These are phyloP conservation scores for Petaurus breviceps DNA, from an alignment of 2,113 vertebrate genomes.

Conservation along the genomic window DNA sequence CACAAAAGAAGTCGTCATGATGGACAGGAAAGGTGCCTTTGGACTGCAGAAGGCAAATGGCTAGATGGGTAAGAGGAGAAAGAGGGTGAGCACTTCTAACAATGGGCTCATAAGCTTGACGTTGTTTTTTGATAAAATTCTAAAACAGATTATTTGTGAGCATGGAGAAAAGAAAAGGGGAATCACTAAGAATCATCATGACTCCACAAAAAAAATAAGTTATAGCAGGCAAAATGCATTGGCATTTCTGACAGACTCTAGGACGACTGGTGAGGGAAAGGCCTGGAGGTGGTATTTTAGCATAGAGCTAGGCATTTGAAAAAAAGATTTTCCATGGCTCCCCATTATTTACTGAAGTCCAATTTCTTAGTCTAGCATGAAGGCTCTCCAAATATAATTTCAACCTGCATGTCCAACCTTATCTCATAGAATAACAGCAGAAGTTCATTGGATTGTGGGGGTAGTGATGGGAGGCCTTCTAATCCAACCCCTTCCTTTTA, in stretches of 20 bases:
- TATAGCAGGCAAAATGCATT: neutral
- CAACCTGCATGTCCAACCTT: neutral
- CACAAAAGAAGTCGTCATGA: neutral
- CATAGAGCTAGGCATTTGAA: neutral
- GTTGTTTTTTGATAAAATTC: neutral
- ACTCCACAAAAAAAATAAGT: neutral
- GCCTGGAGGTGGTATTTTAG: neutral
- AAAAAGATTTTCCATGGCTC: neutral
- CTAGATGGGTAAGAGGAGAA: neutral
- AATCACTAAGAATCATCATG: neutral
- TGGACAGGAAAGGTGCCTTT: neutral
- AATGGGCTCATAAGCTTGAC: neutral
- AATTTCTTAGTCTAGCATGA: neutral
- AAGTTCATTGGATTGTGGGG: neutral
- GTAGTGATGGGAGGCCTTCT: neutral
- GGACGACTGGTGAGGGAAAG: neutral
- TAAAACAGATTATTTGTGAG: neutral
- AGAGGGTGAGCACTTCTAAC: neutral
- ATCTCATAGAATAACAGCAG: neutral
- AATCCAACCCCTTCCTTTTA: neutral
- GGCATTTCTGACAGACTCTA: neutral
- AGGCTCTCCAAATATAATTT: neutral
- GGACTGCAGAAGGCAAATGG: neutral
- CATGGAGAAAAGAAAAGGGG: neutral
- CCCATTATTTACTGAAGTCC: neutral